These are phyloP conservation scores for Allacma fusca DNA, from an alignment of 2,888 invertebrate genomes.

Conservation along the genomic window DNA sequence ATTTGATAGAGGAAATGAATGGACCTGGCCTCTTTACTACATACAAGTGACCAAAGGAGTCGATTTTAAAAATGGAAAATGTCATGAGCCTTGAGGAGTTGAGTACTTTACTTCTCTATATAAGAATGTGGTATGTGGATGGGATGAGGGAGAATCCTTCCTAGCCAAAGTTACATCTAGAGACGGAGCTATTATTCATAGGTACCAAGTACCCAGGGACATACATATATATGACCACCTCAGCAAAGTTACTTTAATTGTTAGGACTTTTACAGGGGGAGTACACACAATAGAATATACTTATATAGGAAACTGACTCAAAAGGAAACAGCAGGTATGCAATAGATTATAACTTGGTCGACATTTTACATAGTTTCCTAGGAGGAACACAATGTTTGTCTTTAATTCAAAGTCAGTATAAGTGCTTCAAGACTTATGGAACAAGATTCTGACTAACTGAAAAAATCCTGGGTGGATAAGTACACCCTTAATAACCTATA, in stretches of 20 bases:
- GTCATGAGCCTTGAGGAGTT: neutral
- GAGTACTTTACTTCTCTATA: neutral
- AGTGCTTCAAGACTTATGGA: neutral
- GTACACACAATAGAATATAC: too few relatives aligned
- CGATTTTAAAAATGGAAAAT: neutral
- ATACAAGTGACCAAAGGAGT: conserved; percentile 5
- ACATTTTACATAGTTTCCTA: conserved; percentile 16
- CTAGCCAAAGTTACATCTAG: too few relatives aligned
- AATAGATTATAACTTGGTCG: conserved; percentile 11
- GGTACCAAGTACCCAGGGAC: neutral
- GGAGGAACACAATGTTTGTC: neutral
- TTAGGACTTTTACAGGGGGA: too few relatives aligned
- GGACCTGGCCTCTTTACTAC: too few relatives aligned
- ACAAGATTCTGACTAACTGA: neutral
- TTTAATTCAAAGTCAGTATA: neutral
- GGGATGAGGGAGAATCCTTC: too few relatives aligned
- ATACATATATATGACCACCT: neutral
- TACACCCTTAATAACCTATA: neutral
- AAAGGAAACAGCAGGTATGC: conserved; percentile 12
- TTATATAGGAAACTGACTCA: neutral
- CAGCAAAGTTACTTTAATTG: neutral
- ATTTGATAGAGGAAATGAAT: too few relatives aligned
- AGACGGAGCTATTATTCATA: neutral
- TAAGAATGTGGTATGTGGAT: neutral
- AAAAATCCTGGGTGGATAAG: conserved; percentile 12